phyloP scores from a whole-genome alignment of 2,888 invertebrate species.

The Sericinus montela region DNA sequence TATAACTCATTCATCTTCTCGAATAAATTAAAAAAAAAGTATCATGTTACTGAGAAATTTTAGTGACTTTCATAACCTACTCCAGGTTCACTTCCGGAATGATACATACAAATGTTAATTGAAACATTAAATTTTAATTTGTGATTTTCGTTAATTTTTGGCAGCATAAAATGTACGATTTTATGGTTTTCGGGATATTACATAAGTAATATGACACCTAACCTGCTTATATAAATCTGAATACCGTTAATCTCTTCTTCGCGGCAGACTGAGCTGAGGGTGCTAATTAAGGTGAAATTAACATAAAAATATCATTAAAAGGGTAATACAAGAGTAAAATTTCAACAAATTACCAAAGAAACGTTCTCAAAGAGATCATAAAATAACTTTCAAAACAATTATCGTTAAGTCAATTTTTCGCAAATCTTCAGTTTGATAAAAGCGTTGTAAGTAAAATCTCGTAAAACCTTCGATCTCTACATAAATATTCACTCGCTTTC shows the following conservation, averaged over 20 bases:
- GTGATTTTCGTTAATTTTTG: too few species aligned
- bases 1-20: too few species aligned
- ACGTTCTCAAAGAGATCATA: slow-evolving; percentile 27
- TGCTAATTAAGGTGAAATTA: slow-evolving; percentile 39
- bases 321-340: slow-evolving; percentile 40
- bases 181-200: too few species aligned
- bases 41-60: too few species aligned
- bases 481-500: slow-evolving; percentile 69
- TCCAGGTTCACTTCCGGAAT: too few species aligned
- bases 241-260: not conserved
- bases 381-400: slow-evolving; percentile 53
- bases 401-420: slow-evolving; percentile 41
- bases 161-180: too few species aligned
- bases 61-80: too few species aligned
- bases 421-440: slow-evolving; percentile 40
- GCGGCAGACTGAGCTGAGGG: not conserved
- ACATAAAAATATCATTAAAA: slow-evolving; percentile 46
- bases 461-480: slow-evolving; percentile 40
- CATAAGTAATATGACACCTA: too few species aligned
- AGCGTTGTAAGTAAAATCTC: too few species aligned
- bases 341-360: slow-evolving; percentile 38
- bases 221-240: not conserved
- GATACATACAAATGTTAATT: too few species aligned
- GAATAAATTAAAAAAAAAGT: too few species aligned
- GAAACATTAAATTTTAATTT: too few species aligned